A percentile compares a stretch with the other conserved stretches of the same genome.
Evolutionary conservation across 2,797 vertebrate species (phyloP).

Genomic region (Hozukius guyotensis): DNA sequence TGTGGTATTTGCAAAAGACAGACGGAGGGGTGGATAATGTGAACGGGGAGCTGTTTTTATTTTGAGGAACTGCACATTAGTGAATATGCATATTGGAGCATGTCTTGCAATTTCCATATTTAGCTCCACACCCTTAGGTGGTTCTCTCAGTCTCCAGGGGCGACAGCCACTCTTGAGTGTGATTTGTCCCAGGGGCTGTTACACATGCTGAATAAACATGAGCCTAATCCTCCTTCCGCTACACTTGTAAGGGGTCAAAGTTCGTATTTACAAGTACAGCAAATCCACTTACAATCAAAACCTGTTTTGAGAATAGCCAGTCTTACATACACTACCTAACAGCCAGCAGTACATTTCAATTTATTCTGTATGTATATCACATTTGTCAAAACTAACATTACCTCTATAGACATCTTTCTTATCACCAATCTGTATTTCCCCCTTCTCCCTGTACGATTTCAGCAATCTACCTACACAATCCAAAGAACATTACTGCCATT

Average conservation of each 20-base stretch:
- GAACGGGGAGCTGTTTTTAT: constrained; percentile 49
- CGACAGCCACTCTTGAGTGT: constrained; percentile 74
- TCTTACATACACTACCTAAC: neutral
- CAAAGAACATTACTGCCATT: neutral
- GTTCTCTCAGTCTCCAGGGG: constrained; percentile 71
- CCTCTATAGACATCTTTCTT: neutral
- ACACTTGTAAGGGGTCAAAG: constrained; percentile 78
- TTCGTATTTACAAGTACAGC: constrained; percentile 74
- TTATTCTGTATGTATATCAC: neutral
- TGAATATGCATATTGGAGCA: constrained; percentile 72
- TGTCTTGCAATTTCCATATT: constrained; percentile 78
- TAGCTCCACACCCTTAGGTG: constrained; percentile 75
- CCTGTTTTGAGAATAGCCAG: constrained; percentile 40
- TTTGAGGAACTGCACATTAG: constrained; percentile 55
- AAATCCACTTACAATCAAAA: constrained; percentile 76
- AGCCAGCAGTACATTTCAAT: neutral
- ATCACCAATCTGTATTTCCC: neutral
- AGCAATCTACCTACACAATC: neutral
- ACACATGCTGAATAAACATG: constrained; percentile 80
- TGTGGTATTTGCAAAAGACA: constrained; percentile 41
- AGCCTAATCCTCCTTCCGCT: constrained; percentile 74
- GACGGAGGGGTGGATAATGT: neutral
- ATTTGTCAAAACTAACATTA: neutral
- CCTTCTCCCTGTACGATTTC: neutral
- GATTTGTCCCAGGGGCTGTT: constrained; percentile 80